These are phyloP conservation scores for Trichacis sp. DNA, from an alignment of 2,888 invertebrate genomes.

Conservation along the genomic window DNA sequence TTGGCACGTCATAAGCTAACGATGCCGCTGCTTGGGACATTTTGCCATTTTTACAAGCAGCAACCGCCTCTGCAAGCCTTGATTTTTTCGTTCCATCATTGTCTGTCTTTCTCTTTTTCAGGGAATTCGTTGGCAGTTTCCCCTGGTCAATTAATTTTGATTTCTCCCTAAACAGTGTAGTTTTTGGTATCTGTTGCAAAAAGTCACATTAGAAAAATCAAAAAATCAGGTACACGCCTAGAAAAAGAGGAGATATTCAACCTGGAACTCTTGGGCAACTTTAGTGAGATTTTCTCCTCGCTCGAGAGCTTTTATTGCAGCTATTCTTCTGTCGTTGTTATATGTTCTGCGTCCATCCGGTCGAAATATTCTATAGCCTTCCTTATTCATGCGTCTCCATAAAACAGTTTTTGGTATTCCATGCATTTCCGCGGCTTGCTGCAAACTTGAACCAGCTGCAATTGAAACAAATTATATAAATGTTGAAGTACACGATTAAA, in stretches of 20 bases:
- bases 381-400: conserved; percentile 69
- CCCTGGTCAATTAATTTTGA: conserved; percentile 65
- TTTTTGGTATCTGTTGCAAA: conserved; percentile 65
- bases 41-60: conserved; percentile 67
- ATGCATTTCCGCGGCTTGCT: conserved; percentile 66
- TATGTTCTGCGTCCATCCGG: conserved; percentile 60
- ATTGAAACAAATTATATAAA: conserved; percentile 13
- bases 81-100: conserved; percentile 60
- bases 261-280: conserved; percentile 66
- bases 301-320: conserved; percentile 66
- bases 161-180: conserved; percentile 68
- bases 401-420: conserved; percentile 69
- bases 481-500: too few species aligned
- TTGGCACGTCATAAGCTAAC: conserved; percentile 65
- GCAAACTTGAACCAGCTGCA: conserved; percentile 66
- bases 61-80: conserved; percentile 66
- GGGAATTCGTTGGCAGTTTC: conserved; percentile 62
- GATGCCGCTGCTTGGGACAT: conserved; percentile 69
- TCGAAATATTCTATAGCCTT: conserved; percentile 59
- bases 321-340: conserved; percentile 62
- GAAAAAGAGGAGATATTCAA: conserved; percentile 31
- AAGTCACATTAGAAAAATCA: not conserved
- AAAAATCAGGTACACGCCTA: too few species aligned
- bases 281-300: conserved; percentile 68
- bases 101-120: conserved; percentile 62